Base-by-base conservation (phyloP, 2,888 invertebrate species). In the Watsonalla binaria region DNA sequence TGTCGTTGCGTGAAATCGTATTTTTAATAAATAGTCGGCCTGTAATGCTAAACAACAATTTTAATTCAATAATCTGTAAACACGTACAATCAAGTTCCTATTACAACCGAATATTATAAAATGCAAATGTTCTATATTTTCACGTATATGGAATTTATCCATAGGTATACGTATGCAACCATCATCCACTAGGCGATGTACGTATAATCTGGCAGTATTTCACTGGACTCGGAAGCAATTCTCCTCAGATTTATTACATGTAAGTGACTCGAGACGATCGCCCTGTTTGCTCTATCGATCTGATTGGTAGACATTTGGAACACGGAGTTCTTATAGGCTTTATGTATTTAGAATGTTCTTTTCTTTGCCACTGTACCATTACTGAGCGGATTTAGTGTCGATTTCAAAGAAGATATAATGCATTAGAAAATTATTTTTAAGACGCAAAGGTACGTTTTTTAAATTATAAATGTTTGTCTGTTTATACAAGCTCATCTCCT, bases 151-250 rank as follows among this genome's bases (percentile, higher is more conserved):
- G 24, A 1, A 4, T 24, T 2, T 24, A 24, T 24, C 24, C 15
- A n/a, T 14, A n/a, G 13, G 42, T 11, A 42, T 42, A 42, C 42
- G 7, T 9, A 9, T 42, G 9, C 42, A 7, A 42, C 33, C 33
- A 51, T 45, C 45, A 33, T 33, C 39, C 42, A 46, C 61, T 62
- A 59, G 64, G 65, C 62, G 7, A 53, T 56, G 54, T 56, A 62
- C 63, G 65, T 68, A 72, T 70, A 74, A 74, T 79, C 79, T 80
- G 78, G 80, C 79, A 76, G 75, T 84, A 84, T 82, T 78, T 85
- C 84, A 74, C 65, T 78, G 78, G 74, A 77, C 80, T 76, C 75
- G 79, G 80, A 82, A 84, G 82, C 81, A 76, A 83, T 85, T 82
- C 71, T 60, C 67, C 54, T 50, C 56, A 74, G 81, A 86, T 86